Evolutionary conservation across 2,888 invertebrate species (phyloP).

Genomic region (Frankliniella fusca): DNA sequence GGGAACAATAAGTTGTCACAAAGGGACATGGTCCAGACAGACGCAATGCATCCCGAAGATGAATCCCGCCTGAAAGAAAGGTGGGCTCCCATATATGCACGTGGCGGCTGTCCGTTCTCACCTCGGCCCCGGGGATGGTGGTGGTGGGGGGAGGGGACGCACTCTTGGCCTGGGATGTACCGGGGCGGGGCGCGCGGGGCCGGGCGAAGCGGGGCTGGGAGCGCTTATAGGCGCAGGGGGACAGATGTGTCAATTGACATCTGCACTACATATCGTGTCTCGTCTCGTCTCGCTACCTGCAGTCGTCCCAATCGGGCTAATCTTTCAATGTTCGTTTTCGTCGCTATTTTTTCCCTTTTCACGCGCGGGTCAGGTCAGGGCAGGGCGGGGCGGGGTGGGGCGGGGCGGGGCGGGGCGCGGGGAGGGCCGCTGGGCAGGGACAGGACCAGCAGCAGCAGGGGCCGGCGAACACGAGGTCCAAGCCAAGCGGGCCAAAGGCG

Average conservation of each 20-base stretch:
- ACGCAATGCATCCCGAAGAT: too few relatives aligned
- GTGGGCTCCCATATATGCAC: too few relatives aligned
- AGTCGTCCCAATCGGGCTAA: background rate
- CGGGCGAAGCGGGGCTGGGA: background rate
- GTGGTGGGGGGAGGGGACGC: background rate
- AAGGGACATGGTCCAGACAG: too few relatives aligned
- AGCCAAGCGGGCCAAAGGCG: too few relatives aligned
- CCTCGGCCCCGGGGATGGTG: background rate
- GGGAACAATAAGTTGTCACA: background rate
- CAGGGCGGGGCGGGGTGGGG: background rate
- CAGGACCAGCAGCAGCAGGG: too few relatives aligned
- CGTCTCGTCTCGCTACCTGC: background rate
- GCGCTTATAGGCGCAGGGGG: background rate
- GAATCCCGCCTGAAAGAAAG: too few relatives aligned
- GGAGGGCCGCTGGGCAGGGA: too few relatives aligned
- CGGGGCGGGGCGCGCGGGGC: background rate
- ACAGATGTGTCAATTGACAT: constrained; percentile 18
- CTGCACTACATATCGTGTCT: background rate
- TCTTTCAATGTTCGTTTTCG: constrained; percentile 2
- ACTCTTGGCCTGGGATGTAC: background rate
- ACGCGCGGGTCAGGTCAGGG: background rate
- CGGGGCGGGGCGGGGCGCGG: background rate
- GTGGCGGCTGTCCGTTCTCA: too few relatives aligned
- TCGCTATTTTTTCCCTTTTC: constrained; percentile 15
- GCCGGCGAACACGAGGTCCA: too few relatives aligned